A percentile compares a stretch with the other conserved stretches of the same genome.
These are phyloP conservation scores for Cryptomyrus ogoouensis DNA, from an alignment of 2,113 vertebrate species.

Conservation along the genomic window DNA sequence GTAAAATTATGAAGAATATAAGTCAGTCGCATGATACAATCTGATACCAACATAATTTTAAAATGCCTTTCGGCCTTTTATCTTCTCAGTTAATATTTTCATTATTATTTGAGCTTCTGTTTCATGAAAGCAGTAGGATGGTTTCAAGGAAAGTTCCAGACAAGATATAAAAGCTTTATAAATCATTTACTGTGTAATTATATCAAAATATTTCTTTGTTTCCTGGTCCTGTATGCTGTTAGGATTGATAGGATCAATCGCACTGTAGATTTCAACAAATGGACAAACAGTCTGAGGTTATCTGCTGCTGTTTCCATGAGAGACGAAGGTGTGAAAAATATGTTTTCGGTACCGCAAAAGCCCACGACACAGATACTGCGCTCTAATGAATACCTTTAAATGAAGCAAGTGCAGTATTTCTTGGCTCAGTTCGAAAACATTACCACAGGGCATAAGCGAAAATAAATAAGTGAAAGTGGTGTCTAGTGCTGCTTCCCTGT, in stretches of 20 bases:
- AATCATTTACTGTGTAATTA: conserved; percentile 6
- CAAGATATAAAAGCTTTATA: background rate
- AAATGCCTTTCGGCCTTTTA: background rate
- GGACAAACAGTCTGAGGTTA: background rate
- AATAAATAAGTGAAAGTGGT: background rate
- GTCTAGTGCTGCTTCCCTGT: background rate
- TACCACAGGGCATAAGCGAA: background rate
- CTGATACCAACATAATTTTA: background rate
- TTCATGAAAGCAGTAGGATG: background rate
- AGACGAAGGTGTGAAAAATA: background rate
- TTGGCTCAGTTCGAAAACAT: background rate
- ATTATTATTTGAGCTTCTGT: conserved; percentile 2
- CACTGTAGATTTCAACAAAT: background rate
- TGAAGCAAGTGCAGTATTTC: background rate
- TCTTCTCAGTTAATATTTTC: conserved; percentile 7
- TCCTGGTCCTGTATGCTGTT: background rate
- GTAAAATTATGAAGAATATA: background rate
- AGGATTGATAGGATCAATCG: background rate
- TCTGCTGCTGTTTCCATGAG: background rate
- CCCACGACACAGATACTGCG: background rate
- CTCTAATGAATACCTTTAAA: background rate
- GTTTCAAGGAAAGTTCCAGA: background rate
- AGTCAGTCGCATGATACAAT: background rate
- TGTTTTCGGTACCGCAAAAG: background rate
- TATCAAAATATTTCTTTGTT: background rate